phyloP scores from a whole-genome alignment of 2,888 invertebrate genomes.

The Heliconius aoede region DNA sequence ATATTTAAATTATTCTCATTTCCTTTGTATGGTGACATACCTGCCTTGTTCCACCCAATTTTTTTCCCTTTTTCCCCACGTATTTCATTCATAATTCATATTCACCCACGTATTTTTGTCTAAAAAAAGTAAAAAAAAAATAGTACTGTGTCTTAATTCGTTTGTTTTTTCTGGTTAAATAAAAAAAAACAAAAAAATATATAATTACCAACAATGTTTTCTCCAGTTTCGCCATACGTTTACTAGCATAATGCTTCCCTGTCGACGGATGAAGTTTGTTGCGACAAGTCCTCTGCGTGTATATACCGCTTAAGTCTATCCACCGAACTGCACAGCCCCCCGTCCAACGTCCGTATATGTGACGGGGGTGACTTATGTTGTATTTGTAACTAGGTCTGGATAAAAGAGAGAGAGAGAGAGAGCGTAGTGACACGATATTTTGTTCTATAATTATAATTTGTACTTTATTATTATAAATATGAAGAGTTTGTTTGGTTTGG shows the following conservation, averaged over 20 bases:
- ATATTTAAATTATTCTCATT: too few species aligned
- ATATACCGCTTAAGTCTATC: conserved; percentile 66
- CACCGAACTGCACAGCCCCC: conserved; percentile 72
- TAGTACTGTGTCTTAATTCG: too few species aligned
- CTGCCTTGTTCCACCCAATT: too few species aligned
- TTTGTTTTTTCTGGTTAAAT: not conserved
- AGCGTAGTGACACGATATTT: not conserved
- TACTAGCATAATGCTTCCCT: conserved; percentile 67
- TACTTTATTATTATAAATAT: too few species aligned
- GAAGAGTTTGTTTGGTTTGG: too few species aligned
- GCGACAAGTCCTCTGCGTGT: conserved; percentile 70
- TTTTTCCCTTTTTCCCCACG: too few species aligned
- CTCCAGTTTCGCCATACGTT: conserved; percentile 68
- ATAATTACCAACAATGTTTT: conserved; percentile 56
- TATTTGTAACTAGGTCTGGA: conserved; percentile 53
- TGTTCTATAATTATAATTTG: too few species aligned
- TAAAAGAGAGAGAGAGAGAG: not conserved
- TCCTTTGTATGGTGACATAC: too few species aligned
- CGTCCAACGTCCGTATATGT: conserved; percentile 67
- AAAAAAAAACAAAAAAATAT: too few species aligned
- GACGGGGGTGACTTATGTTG: conserved; percentile 54
- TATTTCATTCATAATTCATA: too few species aligned
- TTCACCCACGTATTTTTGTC: too few species aligned
- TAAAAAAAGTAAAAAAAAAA: too few species aligned
- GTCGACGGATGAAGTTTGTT: conserved; percentile 56